Base-by-base conservation (phyloP, 2,113 vertebrate genomes). In the Dicentrarchus labrax region DNA sequence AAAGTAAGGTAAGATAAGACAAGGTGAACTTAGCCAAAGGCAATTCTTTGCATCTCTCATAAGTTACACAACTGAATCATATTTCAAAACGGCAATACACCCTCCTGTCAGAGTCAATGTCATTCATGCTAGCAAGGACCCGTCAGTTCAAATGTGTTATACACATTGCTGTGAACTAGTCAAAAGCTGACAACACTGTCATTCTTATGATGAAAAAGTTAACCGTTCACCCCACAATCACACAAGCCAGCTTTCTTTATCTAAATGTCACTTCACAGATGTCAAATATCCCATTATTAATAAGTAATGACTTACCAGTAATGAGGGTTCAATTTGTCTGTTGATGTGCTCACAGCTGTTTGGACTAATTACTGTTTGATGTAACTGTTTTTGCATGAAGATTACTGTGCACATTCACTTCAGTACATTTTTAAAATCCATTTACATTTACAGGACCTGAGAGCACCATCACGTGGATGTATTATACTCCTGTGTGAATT, bases 21-120 rank as follows among this genome's bases (percentile, higher is more conserved):
- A 65, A 81, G 64, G 70, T 82, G 61, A 86, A 72, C 43, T 72
- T 13, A 39, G n/a, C n/a, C n/a, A n/a, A n/a, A 38, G 11, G 12
- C 16, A 38, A 38, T 45, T 60, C 16, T 72, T 61, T 80, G 62
- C 56, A 70, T 83, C 65, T 64, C 72, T 78, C 80, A 74, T 21
- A 57, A 74, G 41, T 83, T 59, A 81, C 47, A 76, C 21, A 51
- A 21, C 51, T 53, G 24, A 62, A 48, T 72, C 57, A 66, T 84
- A 82, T 79, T 88, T 82, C 54, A 76, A n/a, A 56, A 73, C 6
- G 8, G 65, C 9, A 61, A 50, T 45, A 43, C 66, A 17, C 15
- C 39, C 4, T 76, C 77, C 61, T 83, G 73, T 81, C 83, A 83
- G 15, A 50, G 39, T 60, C 86, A 70, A 65, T 80, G 83, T 77